Percentiles rank a stretch among this genome's conserved stretches.
Evolutionary conservation across 2,888 invertebrate genomes (phyloP).

Genomic region (Adelphocoris suturalis): DNA sequence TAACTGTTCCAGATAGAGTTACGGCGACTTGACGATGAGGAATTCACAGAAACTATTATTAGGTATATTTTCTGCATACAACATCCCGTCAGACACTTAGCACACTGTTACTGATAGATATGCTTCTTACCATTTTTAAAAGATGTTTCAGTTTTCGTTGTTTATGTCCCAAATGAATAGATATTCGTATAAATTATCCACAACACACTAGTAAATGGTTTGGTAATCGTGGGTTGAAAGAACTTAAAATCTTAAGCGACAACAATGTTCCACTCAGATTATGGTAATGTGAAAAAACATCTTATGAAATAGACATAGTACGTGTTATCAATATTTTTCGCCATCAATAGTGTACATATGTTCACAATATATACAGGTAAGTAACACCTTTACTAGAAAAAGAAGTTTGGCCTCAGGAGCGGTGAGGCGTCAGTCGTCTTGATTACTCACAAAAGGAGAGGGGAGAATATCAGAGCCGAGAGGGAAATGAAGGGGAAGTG

Average conservation of each 20-base stretch:
- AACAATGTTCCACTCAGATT: background rate
- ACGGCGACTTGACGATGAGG: too few species aligned
- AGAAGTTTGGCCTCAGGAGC: slow-evolving; percentile 54
- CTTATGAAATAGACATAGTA: slow-evolving; percentile 20
- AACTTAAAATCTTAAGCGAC: background rate
- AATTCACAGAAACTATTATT: too few species aligned
- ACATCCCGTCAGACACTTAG: too few species aligned
- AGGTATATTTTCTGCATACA: too few species aligned
- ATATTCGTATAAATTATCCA: background rate
- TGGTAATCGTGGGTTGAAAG: slow-evolving; percentile 24
- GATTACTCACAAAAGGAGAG: background rate
- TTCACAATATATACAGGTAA: slow-evolving; percentile 64
- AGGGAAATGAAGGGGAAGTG: background rate
- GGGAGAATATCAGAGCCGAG: background rate
- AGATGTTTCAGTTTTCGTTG: too few species aligned
- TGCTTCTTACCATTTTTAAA: too few species aligned
- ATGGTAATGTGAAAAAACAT: background rate
- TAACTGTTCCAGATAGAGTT: too few species aligned
- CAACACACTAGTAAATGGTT: background rate
- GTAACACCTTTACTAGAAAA: slow-evolving; percentile 62
- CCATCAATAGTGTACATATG: slow-evolving; percentile 32
- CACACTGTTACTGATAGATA: too few species aligned
- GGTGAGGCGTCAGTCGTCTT: slow-evolving; percentile 61
- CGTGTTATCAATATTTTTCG: slow-evolving; percentile 10
- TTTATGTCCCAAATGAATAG: too few species aligned